A percentile compares a stretch with the other conserved stretches of the same genome.
Conservation (phyloP, 1,140 invertebrate genomes). For the Alviniconcha marisindica region DNA sequence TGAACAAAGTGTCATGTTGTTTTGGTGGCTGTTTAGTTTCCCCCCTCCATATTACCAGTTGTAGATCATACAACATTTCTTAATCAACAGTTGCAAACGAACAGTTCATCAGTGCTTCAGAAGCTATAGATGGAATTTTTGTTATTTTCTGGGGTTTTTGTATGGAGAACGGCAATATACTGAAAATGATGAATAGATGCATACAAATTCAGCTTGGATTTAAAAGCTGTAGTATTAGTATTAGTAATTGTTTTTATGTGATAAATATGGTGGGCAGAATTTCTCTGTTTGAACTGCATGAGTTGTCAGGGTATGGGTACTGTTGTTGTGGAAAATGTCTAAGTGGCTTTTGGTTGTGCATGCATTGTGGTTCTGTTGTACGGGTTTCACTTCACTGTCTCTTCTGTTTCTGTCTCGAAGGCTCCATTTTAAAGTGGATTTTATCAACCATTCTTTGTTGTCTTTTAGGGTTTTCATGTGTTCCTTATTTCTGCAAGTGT, state of each 20-base stretch:
- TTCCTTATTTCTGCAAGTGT: neutral
- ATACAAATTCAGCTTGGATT: neutral
- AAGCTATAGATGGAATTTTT: too few relatives aligned
- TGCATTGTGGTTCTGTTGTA: neutral
- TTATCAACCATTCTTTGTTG: neutral
- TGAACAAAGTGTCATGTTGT: too few relatives aligned
- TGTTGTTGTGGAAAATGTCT: too few relatives aligned
- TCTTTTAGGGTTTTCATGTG: conserved; percentile 25
- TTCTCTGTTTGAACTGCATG: conserved; percentile 8
- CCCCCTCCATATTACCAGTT: too few relatives aligned
- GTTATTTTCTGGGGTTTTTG: too few relatives aligned
- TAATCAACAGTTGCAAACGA: too few relatives aligned
- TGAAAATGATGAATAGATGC: neutral
- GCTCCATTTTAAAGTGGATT: neutral
- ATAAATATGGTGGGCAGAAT: too few relatives aligned
- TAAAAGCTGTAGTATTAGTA: too few relatives aligned
- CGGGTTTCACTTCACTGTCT: neutral
- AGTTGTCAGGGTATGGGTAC: neutral
- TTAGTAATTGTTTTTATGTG: too few relatives aligned
- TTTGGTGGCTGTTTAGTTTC: too few relatives aligned
- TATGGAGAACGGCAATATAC: neutral
- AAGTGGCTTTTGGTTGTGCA: conserved; percentile 15
- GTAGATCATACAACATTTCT: too few relatives aligned
- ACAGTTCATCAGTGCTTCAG: too few relatives aligned
- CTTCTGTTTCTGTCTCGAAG: conserved; percentile 5